phyloP scores from a whole-genome alignment of 2,113 vertebrate species.

The Natator depressus region DNA sequence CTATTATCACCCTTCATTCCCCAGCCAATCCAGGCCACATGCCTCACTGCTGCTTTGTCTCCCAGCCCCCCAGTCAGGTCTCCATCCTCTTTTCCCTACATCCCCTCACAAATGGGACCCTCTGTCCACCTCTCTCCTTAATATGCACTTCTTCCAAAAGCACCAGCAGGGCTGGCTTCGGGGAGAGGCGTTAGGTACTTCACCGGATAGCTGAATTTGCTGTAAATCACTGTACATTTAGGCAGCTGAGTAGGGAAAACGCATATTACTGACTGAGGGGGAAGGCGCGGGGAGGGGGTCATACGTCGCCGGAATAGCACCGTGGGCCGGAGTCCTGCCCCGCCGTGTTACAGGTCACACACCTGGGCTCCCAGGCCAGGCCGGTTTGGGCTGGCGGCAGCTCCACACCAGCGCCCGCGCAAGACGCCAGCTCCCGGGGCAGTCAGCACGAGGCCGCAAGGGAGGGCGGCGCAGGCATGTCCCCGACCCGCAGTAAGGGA shows the following conservation, averaged over 20 bases:
- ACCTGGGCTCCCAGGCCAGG: too few species aligned
- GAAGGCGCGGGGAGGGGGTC: accelerated
- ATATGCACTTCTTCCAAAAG: not conserved
- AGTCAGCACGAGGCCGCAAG: not conserved
- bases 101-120: not conserved
- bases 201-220: not conserved
- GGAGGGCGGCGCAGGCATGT: accelerated
- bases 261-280: not conserved
- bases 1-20: not conserved
- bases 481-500: accelerated
- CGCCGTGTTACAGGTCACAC: too few species aligned
- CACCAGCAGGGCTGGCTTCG: not conserved
- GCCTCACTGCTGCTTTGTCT: too few species aligned
- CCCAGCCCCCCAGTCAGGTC: too few species aligned
- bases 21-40: too few species aligned
- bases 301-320: too few species aligned
- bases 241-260: not conserved
- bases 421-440: too few species aligned
- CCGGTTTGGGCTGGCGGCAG: too few species aligned
- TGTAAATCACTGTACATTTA: not conserved
- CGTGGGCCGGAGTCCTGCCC: too few species aligned
- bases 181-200: not conserved
- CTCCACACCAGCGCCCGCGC: not conserved
- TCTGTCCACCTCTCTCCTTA: not conserved
- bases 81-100: too few species aligned